Percentiles rank a stretch among this genome's conserved stretches.
These are phyloP conservation scores for Agrypnia vestita DNA, from an alignment of 1,140 invertebrate species.

Conservation along the genomic window DNA sequence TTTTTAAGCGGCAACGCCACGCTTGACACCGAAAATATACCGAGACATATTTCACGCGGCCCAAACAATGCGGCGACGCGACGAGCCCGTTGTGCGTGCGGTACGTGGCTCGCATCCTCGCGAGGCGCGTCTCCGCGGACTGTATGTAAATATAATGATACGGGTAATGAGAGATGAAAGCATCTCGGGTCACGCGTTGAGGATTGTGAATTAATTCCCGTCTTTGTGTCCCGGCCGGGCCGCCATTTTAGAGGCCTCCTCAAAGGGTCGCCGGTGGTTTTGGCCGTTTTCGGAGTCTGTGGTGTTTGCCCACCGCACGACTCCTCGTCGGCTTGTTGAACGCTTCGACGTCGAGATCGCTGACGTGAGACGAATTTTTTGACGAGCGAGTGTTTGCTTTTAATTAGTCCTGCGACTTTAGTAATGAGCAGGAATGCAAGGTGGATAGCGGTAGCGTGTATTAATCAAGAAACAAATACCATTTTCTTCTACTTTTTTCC, in stretches of 20 bases:
- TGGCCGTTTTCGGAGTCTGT: too few relatives aligned
- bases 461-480: too few relatives aligned
- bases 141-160: constrained; percentile 34
- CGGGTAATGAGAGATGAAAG: constrained; percentile 36
- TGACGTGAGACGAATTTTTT: constrained; percentile 4
- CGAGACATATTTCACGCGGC: constrained; percentile 41
- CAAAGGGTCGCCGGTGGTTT: background rate
- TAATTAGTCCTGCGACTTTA: constrained; percentile 8
- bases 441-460: too few relatives aligned
- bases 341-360: background rate
- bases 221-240: constrained; percentile 26
- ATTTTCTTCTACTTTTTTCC: too few relatives aligned
- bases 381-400: constrained; percentile 2
- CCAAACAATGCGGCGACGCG: constrained; percentile 43
- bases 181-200: constrained; percentile 35
- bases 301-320: background rate
- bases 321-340: background rate
- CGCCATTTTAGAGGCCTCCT: constrained; percentile 20
- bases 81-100: constrained; percentile 37
- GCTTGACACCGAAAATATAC: constrained; percentile 45
- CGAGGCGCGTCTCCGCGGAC: constrained; percentile 1
- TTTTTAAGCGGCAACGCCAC: constrained; percentile 43
- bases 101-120: constrained; percentile 49
- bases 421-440: background rate
- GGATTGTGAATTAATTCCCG: constrained; percentile 36